Percentiles rank a stretch among this genome's conserved stretches.
Conservation (phyloP, 2,113 vertebrate species). For the Eulemur rufifrons region DNA sequence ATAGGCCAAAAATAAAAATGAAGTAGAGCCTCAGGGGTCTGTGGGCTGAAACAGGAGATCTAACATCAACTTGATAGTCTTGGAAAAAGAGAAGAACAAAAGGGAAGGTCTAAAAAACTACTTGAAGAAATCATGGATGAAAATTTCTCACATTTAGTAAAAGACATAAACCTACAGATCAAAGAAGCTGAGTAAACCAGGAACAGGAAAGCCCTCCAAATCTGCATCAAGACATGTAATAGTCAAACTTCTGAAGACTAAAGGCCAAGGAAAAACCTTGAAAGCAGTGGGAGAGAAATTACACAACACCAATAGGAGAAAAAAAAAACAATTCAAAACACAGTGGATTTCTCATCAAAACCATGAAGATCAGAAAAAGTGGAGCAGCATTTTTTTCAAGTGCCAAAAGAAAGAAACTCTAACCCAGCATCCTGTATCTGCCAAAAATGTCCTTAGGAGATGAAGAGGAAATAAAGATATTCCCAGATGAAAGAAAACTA, state of each 20-base stretch:
- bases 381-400: neutral
- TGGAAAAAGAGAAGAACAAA: neutral
- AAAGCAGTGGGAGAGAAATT: neutral
- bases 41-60: neutral
- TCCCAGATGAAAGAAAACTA: neutral
- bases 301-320: neutral
- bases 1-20: neutral
- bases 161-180: neutral
- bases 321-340: neutral
- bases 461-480: neutral
- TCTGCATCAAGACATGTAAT: neutral
- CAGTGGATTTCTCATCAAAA: neutral
- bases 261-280: neutral
- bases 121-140: neutral
- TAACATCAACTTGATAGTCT: neutral
- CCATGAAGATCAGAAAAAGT: neutral
- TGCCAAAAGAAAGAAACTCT: neutral
- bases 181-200: neutral
- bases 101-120: neutral
- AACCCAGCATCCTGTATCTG: neutral
- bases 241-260: neutral
- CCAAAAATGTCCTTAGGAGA: neutral
- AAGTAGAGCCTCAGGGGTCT: neutral
- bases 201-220: neutral
- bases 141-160: neutral